Conservation (phyloP, 2,797 vertebrate species). For the Trematomus bernacchii region DNA sequence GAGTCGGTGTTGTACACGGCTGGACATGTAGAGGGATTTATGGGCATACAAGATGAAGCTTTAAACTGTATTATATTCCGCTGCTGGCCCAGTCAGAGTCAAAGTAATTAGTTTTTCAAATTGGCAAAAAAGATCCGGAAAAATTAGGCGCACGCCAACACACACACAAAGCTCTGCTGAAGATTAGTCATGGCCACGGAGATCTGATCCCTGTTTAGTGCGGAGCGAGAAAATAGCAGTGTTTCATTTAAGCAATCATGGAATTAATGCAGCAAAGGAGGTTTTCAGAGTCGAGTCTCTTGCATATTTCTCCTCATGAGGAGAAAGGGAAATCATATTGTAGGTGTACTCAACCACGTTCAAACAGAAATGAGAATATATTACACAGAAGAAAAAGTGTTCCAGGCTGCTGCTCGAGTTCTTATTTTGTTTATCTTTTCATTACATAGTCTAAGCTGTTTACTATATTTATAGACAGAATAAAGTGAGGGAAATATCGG, state of each 20-base stretch:
- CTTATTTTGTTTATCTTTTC: slow-evolving; percentile 14
- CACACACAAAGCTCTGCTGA: slow-evolving; percentile 42
- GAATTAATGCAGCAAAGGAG: slow-evolving; percentile 72
- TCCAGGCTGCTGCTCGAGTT: slow-evolving; percentile 28
- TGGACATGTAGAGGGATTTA: slow-evolving; percentile 64
- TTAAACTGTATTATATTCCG: slow-evolving; percentile 67
- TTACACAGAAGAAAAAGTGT: slow-evolving; percentile 42
- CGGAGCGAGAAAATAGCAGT: slow-evolving; percentile 41
- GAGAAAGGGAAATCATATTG: slow-evolving; percentile 53
- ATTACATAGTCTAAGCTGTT: slow-evolving; percentile 30
- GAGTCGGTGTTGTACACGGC: slow-evolving; percentile 54
- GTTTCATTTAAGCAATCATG: slow-evolving; percentile 70
- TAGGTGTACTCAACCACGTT: slow-evolving; percentile 68
- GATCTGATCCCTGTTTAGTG: slow-evolving; percentile 71
- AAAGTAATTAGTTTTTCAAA: slow-evolving; percentile 78
- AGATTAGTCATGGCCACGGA: slow-evolving; percentile 72
- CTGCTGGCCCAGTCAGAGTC: slow-evolving; percentile 59
- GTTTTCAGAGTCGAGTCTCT: slow-evolving; percentile 46
- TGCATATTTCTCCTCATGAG: slow-evolving; percentile 43
- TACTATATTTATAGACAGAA: slow-evolving; percentile 32
- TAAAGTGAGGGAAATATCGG: slow-evolving; percentile 26
- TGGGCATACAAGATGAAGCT: slow-evolving; percentile 56
- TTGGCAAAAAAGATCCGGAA: slow-evolving; percentile 68
- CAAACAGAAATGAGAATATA: slow-evolving; percentile 74
- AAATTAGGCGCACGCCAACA: slow-evolving; percentile 60